Conservation (phyloP, 2,113 vertebrate species). For the Fulmarus glacialis region DNA sequence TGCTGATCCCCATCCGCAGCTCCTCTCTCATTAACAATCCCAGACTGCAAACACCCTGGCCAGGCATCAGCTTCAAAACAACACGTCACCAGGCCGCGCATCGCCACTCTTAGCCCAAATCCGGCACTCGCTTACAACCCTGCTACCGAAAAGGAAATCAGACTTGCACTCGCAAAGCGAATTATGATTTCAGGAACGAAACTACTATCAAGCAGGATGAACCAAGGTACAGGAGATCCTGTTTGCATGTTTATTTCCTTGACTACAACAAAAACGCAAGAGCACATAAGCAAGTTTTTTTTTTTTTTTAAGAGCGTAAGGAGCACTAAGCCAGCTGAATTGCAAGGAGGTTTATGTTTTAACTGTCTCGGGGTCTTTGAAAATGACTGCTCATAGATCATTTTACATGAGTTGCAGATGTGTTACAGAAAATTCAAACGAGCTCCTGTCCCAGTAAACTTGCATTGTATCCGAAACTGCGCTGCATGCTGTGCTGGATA, state of each 20-base stretch:
- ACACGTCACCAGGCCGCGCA: not conserved
- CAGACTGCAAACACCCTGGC: not conserved
- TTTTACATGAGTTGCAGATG: not conserved
- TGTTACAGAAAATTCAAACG: not conserved
- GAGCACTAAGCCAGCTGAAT: not conserved
- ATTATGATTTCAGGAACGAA: not conserved
- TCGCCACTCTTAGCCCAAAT: not conserved
- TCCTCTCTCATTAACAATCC: not conserved
- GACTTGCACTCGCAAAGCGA: not conserved
- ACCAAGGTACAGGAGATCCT: constrained; percentile 4
- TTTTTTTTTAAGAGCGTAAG: not conserved
- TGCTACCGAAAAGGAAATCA: not conserved
- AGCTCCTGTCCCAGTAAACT: not conserved
- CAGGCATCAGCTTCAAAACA: not conserved
- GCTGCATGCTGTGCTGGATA: accelerated
- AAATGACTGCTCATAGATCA: not conserved
- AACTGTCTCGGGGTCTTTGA: not conserved
- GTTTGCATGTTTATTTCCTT: constrained; percentile 28
- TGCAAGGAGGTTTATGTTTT: not conserved
- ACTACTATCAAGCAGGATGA: constrained; percentile 13
- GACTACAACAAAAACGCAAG: not conserved
- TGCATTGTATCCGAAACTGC: not conserved
- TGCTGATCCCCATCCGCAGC: not conserved
- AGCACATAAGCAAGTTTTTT: not conserved
- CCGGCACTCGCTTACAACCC: accelerated